A percentile compares a stretch with the other conserved stretches of the same genome.
Conservation (phyloP, 1,140 invertebrate species). For the Mycetomoellerius zeteki region DNA sequence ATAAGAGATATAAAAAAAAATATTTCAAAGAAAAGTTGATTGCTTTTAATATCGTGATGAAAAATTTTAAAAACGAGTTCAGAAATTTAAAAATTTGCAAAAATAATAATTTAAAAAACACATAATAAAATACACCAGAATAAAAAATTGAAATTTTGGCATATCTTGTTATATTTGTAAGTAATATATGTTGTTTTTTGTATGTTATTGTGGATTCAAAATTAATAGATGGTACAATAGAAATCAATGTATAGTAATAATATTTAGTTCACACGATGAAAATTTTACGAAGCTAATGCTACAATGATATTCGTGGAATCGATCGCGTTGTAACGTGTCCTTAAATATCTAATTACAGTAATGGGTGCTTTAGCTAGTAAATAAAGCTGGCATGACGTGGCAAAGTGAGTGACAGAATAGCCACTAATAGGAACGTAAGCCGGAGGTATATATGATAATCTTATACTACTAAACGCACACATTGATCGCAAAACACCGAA, state of each 20-base stretch:
- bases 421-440: conserved; percentile 43
- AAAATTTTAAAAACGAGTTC: not conserved
- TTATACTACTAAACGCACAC: conserved; percentile 8
- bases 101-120: not conserved
- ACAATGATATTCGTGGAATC: conserved; percentile 44
- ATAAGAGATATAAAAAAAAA: not conserved
- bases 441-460: not conserved
- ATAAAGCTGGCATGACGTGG: conserved; percentile 39
- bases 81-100: not conserved
- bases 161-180: not conserved
- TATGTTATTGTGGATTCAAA: not conserved
- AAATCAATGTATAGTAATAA: not conserved
- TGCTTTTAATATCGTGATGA: not conserved
- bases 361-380: conserved; percentile 32
- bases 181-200: not conserved
- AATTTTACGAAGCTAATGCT: conserved; percentile 17
- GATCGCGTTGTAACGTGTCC: conserved; percentile 55
- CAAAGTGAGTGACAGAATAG: conserved; percentile 57
- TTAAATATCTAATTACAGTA: conserved; percentile 74
- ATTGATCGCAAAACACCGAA: not conserved
- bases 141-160: not conserved
- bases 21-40: not conserved
- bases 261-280: not conserved
- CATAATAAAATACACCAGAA: not conserved
- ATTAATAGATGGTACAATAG: conserved; percentile 5